Conservation (phyloP, 1,140 invertebrate genomes). For the Ectropis grisescens region DNA sequence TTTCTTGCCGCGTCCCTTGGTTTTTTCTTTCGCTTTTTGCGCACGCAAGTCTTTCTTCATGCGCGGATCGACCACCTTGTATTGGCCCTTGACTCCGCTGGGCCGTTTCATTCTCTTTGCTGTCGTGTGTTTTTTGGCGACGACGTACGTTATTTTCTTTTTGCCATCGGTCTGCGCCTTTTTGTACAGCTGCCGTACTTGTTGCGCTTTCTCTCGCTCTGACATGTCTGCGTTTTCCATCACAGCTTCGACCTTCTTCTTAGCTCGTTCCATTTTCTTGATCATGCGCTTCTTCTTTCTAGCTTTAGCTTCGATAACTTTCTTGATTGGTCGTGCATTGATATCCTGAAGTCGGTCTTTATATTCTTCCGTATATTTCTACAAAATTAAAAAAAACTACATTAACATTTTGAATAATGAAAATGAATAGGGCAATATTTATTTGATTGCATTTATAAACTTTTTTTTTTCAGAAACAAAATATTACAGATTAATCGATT, state of each 20-base stretch:
- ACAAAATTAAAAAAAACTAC: constrained; percentile 5
- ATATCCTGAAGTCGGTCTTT: constrained; percentile 86
- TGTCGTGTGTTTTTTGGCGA: constrained; percentile 90
- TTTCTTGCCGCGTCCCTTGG: constrained; percentile 54
- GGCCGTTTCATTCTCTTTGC: constrained; percentile 85
- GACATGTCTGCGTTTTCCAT: constrained; percentile 92
- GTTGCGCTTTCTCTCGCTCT: constrained; percentile 91
- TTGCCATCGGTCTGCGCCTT: constrained; percentile 89
- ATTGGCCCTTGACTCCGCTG: constrained; percentile 90
- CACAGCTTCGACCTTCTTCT: constrained; percentile 94
- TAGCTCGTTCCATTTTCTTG: constrained; percentile 91
- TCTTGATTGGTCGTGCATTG: constrained; percentile 96
- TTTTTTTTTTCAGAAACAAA: too few species aligned
- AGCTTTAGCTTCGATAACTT: constrained; percentile 97
- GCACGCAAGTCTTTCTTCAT: constrained; percentile 95
- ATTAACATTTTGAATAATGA: not conserved
- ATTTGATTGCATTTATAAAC: too few species aligned
- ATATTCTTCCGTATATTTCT: constrained; percentile 74
- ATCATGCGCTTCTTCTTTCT: constrained; percentile 94
- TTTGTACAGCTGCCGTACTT: constrained; percentile 95
- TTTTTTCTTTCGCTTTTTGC: constrained; percentile 75
- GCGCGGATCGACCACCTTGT: constrained; percentile 94
- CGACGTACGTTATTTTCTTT: constrained; percentile 93
- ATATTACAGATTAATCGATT: too few species aligned
- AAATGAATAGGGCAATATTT: not conserved